Evolutionary conservation across 2,888 invertebrate genomes (phyloP).

Genomic region (Zelleria hepariella): DNA sequence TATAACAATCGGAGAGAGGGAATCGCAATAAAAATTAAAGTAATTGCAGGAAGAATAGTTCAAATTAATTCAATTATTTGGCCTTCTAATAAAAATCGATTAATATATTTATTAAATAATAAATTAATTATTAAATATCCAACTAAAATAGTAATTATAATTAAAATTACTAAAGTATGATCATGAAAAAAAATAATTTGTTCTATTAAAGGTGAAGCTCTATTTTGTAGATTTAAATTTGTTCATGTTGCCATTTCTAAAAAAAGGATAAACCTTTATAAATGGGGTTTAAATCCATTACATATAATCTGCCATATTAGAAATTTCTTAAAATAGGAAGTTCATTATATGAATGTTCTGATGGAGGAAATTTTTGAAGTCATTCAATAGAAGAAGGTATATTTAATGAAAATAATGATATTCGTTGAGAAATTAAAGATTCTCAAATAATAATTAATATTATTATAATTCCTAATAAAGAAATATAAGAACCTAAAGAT

Average conservation of each 20-base stretch:
- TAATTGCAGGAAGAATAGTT: slow-evolving; percentile 74
- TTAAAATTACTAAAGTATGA: slow-evolving; percentile 72
- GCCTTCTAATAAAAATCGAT: slow-evolving; percentile 70
- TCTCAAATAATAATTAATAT: slow-evolving; percentile 76
- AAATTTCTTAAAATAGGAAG: slow-evolving; percentile 70
- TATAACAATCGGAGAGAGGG: slow-evolving; percentile 75
- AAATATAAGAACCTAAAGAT: slow-evolving; percentile 77
- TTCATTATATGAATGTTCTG: slow-evolving; percentile 74
- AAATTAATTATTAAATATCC: slow-evolving; percentile 68
- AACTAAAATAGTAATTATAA: slow-evolving; percentile 74
- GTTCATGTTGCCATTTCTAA: slow-evolving; percentile 76
- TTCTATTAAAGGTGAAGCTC: slow-evolving; percentile 76
- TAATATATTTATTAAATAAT: slow-evolving; percentile 70
- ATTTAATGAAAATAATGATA: slow-evolving; percentile 60
- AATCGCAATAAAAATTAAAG: slow-evolving; percentile 74
- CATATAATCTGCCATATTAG: slow-evolving; percentile 73
- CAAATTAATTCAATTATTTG: slow-evolving; percentile 77
- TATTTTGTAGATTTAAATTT: slow-evolving; percentile 72
- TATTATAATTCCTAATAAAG: slow-evolving; percentile 69
- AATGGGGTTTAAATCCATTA: slow-evolving; percentile 78
- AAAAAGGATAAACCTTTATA: slow-evolving; percentile 75
- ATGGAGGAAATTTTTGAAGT: slow-evolving; percentile 69
- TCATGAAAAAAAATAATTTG: slow-evolving; percentile 77
- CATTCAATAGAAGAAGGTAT: slow-evolving; percentile 74
- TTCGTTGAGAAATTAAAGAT: slow-evolving; percentile 67